These are phyloP conservation scores for Glaucomys volans DNA, from an alignment of 2,113 vertebrate species.

Conservation along the genomic window DNA sequence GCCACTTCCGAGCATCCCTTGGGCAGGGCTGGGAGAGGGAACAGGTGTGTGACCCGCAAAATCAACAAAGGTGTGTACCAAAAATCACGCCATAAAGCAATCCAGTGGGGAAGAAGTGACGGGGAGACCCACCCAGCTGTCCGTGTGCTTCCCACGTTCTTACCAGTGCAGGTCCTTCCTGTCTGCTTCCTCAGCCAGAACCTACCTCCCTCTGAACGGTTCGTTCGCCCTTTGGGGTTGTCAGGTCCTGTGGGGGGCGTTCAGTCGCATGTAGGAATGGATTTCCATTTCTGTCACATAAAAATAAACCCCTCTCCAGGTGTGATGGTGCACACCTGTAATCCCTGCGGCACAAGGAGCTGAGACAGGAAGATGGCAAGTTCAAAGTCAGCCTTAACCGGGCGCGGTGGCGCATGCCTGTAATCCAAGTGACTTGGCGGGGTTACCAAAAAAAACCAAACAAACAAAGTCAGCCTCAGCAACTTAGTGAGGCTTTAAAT, in stretches of 20 bases:
- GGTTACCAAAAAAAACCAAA: too few species aligned
- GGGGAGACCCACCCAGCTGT: not conserved
- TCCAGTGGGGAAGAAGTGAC: not conserved
- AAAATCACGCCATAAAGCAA: not conserved
- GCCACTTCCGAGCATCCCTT: not conserved
- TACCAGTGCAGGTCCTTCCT: not conserved
- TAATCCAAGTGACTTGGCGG: too few species aligned
- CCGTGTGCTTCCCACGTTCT: not conserved
- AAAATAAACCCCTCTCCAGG: not conserved
- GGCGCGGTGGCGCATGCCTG: too few species aligned
- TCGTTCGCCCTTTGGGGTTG: not conserved
- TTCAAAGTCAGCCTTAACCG: too few species aligned
- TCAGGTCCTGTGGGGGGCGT: not conserved
- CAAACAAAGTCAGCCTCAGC: too few species aligned
- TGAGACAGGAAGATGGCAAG: too few species aligned
- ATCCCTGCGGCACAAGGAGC: too few species aligned
- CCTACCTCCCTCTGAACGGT: not conserved
- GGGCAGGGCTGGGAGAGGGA: not conserved
- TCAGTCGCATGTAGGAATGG: not conserved
- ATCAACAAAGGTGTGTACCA: not conserved
- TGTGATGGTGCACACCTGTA: too few species aligned
- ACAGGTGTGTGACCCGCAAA: not conserved
- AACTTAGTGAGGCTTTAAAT: too few species aligned
- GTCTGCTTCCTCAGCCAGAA: too few species aligned
- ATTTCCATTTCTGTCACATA: not conserved